These are phyloP conservation scores for Mastomys natalensis DNA, from an alignment of 2,113 vertebrate species.

Conservation along the genomic window DNA sequence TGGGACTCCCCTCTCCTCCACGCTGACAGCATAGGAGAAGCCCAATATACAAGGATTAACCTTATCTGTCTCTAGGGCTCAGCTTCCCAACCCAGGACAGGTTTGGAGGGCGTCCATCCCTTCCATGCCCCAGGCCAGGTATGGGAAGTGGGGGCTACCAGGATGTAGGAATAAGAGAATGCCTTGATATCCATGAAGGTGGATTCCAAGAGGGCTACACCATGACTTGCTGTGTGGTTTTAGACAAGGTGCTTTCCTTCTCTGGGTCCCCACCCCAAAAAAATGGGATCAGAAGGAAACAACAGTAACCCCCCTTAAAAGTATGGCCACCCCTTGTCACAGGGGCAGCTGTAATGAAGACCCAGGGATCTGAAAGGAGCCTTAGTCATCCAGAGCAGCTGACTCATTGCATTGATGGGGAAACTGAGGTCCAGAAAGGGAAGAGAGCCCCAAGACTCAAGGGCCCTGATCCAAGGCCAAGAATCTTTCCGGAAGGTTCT, in stretches of 20 bases:
- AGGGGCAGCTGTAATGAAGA: not conserved
- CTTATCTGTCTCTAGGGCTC: not conserved
- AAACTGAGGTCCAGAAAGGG: slow-evolving; percentile 9
- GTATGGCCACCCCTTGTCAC: accelerated
- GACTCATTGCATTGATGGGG: not conserved
- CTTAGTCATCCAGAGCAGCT: not conserved
- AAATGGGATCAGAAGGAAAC: not conserved
- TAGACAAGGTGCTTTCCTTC: not conserved
- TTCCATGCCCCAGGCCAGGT: accelerated
- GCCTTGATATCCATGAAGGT: accelerated
- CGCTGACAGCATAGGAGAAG: no score
- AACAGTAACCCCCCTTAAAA: not conserved
- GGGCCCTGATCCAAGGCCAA: not conserved
- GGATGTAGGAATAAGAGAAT: not conserved
- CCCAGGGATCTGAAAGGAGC: not conserved
- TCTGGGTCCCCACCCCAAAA: not conserved
- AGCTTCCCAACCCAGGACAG: not conserved
- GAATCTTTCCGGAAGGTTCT: slow-evolving; percentile 65
- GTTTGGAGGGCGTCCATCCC: not conserved
- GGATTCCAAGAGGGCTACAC: not conserved
- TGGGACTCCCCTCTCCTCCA: not conserved
- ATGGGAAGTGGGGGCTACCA: accelerated
- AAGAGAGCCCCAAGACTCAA: not conserved
- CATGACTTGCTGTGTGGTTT: not conserved
- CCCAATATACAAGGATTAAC: not conserved